phyloP scores from a whole-genome alignment of 2,888 invertebrate species.

The Scotopteryx bipunctaria region DNA sequence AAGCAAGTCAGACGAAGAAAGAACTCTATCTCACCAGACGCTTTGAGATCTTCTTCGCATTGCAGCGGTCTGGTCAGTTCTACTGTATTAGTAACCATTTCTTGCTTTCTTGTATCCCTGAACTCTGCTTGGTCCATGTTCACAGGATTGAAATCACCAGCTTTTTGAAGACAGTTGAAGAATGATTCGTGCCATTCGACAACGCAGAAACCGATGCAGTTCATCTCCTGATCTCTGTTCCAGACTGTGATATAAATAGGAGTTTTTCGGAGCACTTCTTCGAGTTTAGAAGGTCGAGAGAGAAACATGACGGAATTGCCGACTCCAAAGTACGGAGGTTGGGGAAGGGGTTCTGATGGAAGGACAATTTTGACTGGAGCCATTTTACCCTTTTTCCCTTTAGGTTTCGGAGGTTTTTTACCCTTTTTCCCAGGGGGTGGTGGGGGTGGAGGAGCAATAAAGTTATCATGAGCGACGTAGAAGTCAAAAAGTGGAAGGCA shows the following conservation, averaged over 20 bases:
- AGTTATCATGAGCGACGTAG: constrained; percentile 76
- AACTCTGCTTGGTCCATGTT: constrained; percentile 70
- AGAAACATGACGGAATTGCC: constrained; percentile 73
- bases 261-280: constrained; percentile 64
- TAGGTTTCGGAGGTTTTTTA: constrained; percentile 53
- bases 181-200: constrained; percentile 73
- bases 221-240: constrained; percentile 73
- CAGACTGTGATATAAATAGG: constrained; percentile 74
- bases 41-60: constrained; percentile 73
- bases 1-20: constrained; percentile 67
- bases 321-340: constrained; percentile 75
- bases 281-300: constrained; percentile 69
- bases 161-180: constrained; percentile 60
- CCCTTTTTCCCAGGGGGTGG: constrained; percentile 58
- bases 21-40: constrained; percentile 73
- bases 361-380: constrained; percentile 55
- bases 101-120: constrained; percentile 61
- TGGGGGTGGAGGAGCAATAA: constrained; percentile 71
- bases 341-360: constrained; percentile 74
- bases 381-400: constrained; percentile 56
- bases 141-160: constrained; percentile 65
- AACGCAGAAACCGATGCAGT: constrained; percentile 66
- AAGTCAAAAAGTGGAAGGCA: constrained; percentile 75
- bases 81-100: constrained; percentile 72
- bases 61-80: constrained; percentile 61